Conservation (phyloP, 2,113 vertebrate species). For the Ailuropoda melanoleuca region DNA sequence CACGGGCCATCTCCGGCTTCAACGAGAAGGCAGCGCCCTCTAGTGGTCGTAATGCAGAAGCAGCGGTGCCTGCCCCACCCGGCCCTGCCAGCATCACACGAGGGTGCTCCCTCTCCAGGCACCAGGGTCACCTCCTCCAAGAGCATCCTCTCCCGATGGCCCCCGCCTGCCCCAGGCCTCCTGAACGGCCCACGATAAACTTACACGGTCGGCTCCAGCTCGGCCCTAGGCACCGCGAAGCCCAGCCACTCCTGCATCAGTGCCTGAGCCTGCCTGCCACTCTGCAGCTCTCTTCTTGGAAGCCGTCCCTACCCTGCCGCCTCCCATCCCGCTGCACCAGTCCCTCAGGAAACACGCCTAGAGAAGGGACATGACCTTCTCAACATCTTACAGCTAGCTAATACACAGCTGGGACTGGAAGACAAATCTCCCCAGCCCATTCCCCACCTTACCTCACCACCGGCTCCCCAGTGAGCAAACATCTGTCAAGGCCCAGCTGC, state of each 20-base stretch:
- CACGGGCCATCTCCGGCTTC: neutral
- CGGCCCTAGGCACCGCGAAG: neutral
- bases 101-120: fast-evolving
- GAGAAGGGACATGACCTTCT: neutral
- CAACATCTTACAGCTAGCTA: neutral
- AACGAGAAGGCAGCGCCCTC: constrained; percentile 19
- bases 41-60: neutral
- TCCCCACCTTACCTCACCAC: neutral
- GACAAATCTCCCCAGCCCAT: neutral
- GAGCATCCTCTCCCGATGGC: neutral
- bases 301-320: neutral
- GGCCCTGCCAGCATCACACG: too few species aligned
- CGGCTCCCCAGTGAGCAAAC: neutral
- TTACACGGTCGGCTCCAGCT: neutral
- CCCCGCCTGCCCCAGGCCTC: neutral
- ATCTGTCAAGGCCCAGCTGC: neutral
- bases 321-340: neutral
- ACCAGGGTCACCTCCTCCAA: neutral
- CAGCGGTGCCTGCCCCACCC: neutral
- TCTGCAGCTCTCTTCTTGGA: neutral
- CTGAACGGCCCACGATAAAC: neutral
- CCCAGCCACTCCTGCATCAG: neutral
- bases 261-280: neutral
- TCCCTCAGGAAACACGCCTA: neutral
- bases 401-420: neutral